Conservation (phyloP, 2,113 vertebrate genomes). For the Urocolius indicus region DNA sequence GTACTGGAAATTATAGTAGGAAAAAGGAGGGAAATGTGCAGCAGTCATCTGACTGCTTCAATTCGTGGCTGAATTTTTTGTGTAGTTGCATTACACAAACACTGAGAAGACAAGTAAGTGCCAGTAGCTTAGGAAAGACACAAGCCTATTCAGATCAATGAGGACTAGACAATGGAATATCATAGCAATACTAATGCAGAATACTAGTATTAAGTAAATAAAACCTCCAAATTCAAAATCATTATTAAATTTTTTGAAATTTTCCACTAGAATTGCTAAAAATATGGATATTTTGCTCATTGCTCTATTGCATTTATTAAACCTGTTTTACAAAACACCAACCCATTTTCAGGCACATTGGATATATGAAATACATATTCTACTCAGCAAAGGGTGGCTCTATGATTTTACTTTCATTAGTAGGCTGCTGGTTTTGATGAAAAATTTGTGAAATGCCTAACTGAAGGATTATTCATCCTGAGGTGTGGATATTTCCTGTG, state of each 20-base stretch:
- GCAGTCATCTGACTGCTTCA: neutral
- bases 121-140: neutral
- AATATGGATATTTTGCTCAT: neutral
- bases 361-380: neutral
- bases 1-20: neutral
- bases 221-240: neutral
- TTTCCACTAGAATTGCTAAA: neutral
- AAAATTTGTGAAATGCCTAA: neutral
- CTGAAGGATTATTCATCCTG: neutral
- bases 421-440: neutral
- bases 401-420: neutral
- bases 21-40: neutral
- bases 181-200: neutral
- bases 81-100: neutral
- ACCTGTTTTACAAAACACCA: neutral
- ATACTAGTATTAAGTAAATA: neutral
- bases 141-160: neutral
- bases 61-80: neutral
- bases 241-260: neutral
- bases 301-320: neutral
- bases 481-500: neutral
- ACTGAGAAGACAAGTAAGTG: neutral
- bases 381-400: neutral
- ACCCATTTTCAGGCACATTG: neutral
- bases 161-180: neutral